Evolutionary conservation across 2,113 vertebrate species (phyloP).

Genomic region (Ageneiosus marmoratus): DNA sequence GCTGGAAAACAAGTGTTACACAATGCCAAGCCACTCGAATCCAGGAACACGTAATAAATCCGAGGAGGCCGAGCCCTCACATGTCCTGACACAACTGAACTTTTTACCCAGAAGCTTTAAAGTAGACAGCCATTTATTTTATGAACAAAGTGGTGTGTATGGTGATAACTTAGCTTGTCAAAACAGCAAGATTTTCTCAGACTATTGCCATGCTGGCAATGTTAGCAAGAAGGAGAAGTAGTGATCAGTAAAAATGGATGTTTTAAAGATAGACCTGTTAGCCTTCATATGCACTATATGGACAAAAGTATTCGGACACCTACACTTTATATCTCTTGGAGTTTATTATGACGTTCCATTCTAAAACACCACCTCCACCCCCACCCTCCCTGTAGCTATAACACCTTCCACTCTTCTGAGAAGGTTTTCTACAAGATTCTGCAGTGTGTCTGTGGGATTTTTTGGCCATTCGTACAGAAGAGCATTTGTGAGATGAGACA

Average conservation of each 20-base stretch:
- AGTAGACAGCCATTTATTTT: conserved; percentile 59
- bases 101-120: conserved; percentile 64
- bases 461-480: no score
- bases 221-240: neutral
- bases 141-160: conserved; percentile 44
- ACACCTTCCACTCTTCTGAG: no score
- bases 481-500: no score
- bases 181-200: neutral
- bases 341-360: no score
- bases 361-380: no score
- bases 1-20: conserved; percentile 60
- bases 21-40: conserved; percentile 61
- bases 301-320: no score
- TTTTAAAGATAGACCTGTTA: neutral
- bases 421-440: no score
- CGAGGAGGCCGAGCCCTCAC: conserved; percentile 59
- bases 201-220: neutral
- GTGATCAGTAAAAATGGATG: neutral
- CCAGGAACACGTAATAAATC: conserved; percentile 65
- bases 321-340: no score
- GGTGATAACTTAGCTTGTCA: conserved; percentile 20
- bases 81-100: conserved; percentile 63
- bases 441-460: no score
- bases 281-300: neutral
- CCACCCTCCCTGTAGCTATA: no score